Conservation (phyloP, 2,113 vertebrate genomes). For the Anoura caudifer region DNA sequence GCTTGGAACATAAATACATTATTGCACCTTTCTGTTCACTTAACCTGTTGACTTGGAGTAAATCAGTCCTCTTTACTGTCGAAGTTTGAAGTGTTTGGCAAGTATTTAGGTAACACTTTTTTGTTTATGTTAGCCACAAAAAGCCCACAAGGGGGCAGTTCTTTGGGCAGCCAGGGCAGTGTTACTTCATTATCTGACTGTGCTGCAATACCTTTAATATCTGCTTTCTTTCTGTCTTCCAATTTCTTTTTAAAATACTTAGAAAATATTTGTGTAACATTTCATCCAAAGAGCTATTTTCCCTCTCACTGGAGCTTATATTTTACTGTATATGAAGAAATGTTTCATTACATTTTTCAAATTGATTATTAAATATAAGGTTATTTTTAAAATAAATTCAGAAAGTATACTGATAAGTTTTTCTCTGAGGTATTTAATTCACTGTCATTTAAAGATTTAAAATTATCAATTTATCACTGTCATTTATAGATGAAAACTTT, state of each 20-base stretch:
- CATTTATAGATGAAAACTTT: conserved; percentile 18
- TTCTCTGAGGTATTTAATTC: not conserved
- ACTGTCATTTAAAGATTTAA: not conserved
- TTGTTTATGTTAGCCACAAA: not conserved
- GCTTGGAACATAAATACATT: not conserved
- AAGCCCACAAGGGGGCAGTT: not conserved
- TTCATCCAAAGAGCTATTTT: not conserved
- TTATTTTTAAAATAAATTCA: conserved; percentile 16
- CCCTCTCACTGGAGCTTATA: not conserved
- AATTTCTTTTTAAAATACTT: not conserved
- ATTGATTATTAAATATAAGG: not conserved
- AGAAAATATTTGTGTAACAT: not conserved
- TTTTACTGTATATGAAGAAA: not conserved
- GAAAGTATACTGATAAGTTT: conserved; percentile 28
- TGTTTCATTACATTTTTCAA: conserved; percentile 15
- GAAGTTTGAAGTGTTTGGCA: not conserved
- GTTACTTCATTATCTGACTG: not conserved
- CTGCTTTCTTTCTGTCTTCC: not conserved
- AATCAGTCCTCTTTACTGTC: not conserved
- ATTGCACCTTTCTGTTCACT: not conserved
- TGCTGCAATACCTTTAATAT: not conserved
- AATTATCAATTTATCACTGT: not conserved
- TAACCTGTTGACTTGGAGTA: not conserved
- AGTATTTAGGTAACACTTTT: not conserved
- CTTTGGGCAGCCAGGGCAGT: not conserved